These are phyloP conservation scores for Hirudo medicinalis DNA, from an alignment of 1,140 invertebrate genomes.

Conservation along the genomic window DNA sequence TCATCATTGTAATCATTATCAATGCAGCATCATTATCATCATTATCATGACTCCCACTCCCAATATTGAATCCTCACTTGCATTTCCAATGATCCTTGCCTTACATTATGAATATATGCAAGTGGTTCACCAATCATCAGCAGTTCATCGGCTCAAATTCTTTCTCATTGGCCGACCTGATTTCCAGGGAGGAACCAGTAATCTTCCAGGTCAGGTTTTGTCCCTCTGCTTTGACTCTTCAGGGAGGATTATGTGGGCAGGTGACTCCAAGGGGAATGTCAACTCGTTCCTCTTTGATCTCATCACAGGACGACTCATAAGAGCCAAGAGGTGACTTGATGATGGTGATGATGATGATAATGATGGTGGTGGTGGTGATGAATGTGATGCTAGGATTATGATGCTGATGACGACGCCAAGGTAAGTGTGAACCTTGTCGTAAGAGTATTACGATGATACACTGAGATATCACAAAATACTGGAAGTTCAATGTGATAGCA, in stretches of 20 bases:
- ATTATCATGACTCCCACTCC: background rate
- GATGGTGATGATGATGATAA: background rate
- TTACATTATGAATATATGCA: background rate
- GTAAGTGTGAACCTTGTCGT: no score
- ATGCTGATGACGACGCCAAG: no score
- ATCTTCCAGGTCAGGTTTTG: conserved; percentile 59
- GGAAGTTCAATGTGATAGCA: no score
- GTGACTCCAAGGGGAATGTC: conserved; percentile 64
- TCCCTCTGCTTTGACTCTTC: conserved; percentile 63
- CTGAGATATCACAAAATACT: no score
- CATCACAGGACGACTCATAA: conserved; percentile 56
- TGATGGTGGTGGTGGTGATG: no score
- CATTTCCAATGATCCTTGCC: background rate
- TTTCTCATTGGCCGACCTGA: conserved; percentile 6
- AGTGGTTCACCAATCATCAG: background rate
- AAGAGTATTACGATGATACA: no score
- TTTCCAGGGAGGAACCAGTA: conserved; percentile 53
- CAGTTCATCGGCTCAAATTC: background rate
- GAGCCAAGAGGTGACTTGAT: conserved; percentile 48
- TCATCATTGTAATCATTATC: no score
- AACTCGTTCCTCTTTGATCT: conserved; percentile 58
- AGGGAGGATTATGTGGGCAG: conserved; percentile 65
- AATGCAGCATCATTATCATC: no score
- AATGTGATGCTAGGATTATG: no score
- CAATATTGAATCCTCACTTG: background rate